phyloP scores from a whole-genome alignment of 2,113 vertebrate species.

The Puma concolor region DNA sequence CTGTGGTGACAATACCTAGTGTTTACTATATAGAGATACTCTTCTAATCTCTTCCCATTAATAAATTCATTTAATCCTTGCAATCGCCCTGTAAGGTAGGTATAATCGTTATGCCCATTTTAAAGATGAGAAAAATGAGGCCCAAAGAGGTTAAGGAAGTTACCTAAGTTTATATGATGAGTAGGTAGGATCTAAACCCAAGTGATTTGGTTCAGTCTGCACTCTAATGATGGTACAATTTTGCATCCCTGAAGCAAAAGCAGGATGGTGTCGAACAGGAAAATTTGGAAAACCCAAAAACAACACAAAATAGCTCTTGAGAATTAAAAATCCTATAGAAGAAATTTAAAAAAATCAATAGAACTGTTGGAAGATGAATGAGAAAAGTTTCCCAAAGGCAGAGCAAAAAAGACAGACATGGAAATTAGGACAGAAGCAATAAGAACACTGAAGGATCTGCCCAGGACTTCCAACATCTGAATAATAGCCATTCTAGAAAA shows the following conservation, averaged over 20 bases:
- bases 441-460: background rate
- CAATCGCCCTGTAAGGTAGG: background rate
- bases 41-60: background rate
- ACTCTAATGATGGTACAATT: background rate
- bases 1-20: background rate
- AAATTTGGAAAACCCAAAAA: background rate
- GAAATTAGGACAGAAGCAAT: conserved; percentile 28
- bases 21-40: background rate
- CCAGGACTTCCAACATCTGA: background rate
- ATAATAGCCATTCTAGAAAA: conserved; percentile 22
- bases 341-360: background rate
- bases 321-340: conserved; percentile 8
- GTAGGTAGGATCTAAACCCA: background rate
- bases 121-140: conserved; percentile 31
- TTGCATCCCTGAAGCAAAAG: background rate
- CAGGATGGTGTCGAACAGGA: background rate
- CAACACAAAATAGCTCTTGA: background rate
- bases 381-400: conserved; percentile 2
- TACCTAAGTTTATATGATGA: background rate
- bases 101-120: background rate
- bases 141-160: background rate
- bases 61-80: conserved; percentile 8
- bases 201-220: background rate
- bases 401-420: background rate
- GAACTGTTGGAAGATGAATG: background rate